These are phyloP conservation scores for Acipenser oxyrinchus DNA, from an alignment of 2,797 vertebrate species.

Conservation along the genomic window DNA sequence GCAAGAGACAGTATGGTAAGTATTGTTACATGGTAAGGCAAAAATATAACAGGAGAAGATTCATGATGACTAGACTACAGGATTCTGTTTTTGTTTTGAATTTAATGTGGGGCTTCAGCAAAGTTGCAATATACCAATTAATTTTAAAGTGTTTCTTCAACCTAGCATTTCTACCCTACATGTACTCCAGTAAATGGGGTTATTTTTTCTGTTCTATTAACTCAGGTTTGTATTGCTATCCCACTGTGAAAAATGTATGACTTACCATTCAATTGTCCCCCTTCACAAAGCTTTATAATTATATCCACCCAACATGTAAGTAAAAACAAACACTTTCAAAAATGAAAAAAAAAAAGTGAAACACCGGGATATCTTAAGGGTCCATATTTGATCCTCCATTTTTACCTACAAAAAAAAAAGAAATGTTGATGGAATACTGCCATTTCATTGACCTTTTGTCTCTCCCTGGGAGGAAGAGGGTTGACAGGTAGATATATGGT, in stretches of 20 bases:
- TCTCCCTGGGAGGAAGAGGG: conserved; percentile 79
- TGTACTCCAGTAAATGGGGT: too few species aligned
- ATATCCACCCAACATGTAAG: background rate
- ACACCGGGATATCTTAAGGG: conserved; percentile 25
- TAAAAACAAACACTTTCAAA: conserved; percentile 9
- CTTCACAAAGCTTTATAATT: background rate
- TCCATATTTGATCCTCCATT: conserved; percentile 57
- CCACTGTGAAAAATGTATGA: background rate
- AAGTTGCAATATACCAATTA: too few species aligned
- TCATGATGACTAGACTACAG: too few species aligned
- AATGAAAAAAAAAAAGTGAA: conserved; percentile 12
- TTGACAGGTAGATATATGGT: conserved; percentile 99
- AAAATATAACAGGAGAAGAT: too few species aligned
- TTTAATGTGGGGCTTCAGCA: too few species aligned
- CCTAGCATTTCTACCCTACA: too few species aligned
- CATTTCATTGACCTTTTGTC: conserved; percentile 83
- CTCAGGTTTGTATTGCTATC: background rate
- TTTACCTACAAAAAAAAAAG: conserved; percentile 39
- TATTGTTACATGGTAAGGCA: too few species aligned
- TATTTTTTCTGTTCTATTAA: background rate
- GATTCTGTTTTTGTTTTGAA: too few species aligned
- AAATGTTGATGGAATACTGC: conserved; percentile 75
- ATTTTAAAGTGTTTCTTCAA: too few species aligned
- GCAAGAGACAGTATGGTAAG: too few species aligned
- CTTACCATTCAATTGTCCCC: background rate